Percentiles rank a stretch among this genome's conserved stretches.
Conservation (phyloP, 2,888 invertebrate species). For the Caenorhabditis imperialis region DNA sequence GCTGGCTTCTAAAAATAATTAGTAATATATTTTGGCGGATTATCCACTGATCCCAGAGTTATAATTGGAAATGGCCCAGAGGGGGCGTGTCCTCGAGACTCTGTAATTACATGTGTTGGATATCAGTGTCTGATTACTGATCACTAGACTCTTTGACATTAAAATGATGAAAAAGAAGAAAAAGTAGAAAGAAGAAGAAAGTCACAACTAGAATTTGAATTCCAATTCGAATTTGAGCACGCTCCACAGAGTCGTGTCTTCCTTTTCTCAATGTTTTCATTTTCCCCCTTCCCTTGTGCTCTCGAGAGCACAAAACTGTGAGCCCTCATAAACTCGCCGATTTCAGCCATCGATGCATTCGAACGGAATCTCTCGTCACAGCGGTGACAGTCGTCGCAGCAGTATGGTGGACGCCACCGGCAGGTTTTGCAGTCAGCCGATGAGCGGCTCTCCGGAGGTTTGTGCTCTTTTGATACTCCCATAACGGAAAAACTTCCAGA, state of each 20-base stretch:
- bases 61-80: too few relatives aligned
- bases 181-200: slow-evolving; percentile 9
- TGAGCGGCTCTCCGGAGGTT: slow-evolving; percentile 68
- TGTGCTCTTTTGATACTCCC: not conserved
- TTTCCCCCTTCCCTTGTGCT: slow-evolving; percentile 4
- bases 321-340: not conserved
- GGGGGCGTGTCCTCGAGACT: too few relatives aligned
- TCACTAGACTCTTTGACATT: not conserved
- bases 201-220: slow-evolving; percentile 42
- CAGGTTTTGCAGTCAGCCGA: slow-evolving; percentile 71
- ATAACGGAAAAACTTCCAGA: slow-evolving; percentile 18
- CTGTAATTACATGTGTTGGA: too few relatives aligned
- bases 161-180: not conserved
- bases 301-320: too few relatives aligned
- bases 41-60: too few relatives aligned
- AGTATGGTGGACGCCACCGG: slow-evolving; percentile 72
- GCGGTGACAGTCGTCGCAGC: slow-evolving; percentile 65
- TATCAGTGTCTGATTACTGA: slow-evolving; percentile 2
- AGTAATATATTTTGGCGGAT: too few relatives aligned
- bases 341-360: slow-evolving; percentile 56
- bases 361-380: slow-evolving; percentile 45
- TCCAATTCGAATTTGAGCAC: slow-evolving; percentile 46
- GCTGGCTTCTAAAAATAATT: too few relatives aligned
- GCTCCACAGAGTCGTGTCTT: slow-evolving; percentile 33
- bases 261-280: not conserved